Evolutionary conservation across 1,140 invertebrate genomes (phyloP).

Genomic region (Halyomorpha halys): DNA sequence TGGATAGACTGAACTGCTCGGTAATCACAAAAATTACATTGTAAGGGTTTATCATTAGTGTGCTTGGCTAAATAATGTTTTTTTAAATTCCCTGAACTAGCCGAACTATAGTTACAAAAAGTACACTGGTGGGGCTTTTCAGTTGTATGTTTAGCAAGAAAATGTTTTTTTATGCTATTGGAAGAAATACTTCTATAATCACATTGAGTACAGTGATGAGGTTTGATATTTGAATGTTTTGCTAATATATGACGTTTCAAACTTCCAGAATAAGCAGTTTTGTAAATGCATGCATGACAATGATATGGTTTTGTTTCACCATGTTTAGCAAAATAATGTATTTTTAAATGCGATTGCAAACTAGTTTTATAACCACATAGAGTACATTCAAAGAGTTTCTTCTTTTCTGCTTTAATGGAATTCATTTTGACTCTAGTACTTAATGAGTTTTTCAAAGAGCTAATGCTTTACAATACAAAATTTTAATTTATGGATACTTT

Average conservation of each 20-base stretch:
- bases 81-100: background rate
- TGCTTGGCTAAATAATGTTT: background rate
- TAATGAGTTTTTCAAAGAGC: too few species aligned
- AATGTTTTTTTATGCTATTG: background rate
- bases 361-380: background rate
- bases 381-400: background rate
- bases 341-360: background rate
- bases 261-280: background rate
- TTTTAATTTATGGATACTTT: too few species aligned
- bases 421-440: too few species aligned
- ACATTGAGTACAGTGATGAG: background rate
- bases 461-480: too few species aligned
- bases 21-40: background rate
- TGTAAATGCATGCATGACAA: background rate
- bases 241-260: background rate
- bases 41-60: background rate
- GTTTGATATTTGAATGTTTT: background rate
- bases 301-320: background rate
- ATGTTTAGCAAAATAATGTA: background rate
- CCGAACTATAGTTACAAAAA: constrained; percentile 1
- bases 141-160: background rate
- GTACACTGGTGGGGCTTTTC: background rate
- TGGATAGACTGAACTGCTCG: background rate
- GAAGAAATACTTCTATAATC: background rate
- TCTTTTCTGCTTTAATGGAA: background rate